Base-by-base conservation (phyloP, 92 coral and sea anemone genomes). In the Hydrozoanthus gracilis region DNA sequence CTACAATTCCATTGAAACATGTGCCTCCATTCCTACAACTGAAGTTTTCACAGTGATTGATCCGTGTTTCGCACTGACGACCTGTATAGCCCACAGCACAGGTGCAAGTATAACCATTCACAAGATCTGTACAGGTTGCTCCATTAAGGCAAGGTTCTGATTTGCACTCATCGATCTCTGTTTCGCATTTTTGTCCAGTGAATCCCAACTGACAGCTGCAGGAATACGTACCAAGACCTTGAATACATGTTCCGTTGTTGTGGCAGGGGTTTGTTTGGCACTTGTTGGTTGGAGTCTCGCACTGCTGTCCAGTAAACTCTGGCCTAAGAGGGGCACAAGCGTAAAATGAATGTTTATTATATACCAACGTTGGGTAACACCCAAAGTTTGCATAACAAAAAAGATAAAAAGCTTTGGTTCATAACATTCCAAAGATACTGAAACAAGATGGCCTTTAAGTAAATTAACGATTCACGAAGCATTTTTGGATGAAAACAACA, bases 121-220 rank as follows among this genome's bases (percentile, higher is more conserved):
- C 70, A 44, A 74, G 79, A 45, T 93, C 93, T n/a, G 87, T 76
- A 58, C 99, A 97, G 17, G 90, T 89, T 35, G 94, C 98, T 8
- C 95, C 91, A 78, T 95, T 95, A 58, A 82, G 91, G 56, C 99
- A 97, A 15, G 99, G 99, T 88, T 89, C 92, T 17, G 98, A 93
- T 84, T 90, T 90, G 77, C 99, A 97, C 9, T 92, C 94, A 83
- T 93, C 92, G 15, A 93, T 88, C 76, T 88, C 89, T 6, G 90
- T 91, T 84, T 95, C 98, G 55, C 99, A 97, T 66, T 86, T 87
- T 64, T 86, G 92, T 16, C 99, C 99, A 52, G 94, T 93, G 77
- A 92, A 95, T 70, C 94, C 95, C 44, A 87, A 61, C 66, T 88
- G 96, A 85, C 95, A 95, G 83, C 89, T 87, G 46, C 92, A 96